Evolutionary conservation across 2,888 invertebrate species (phyloP).

Genomic region (Aleiodes alternator): DNA sequence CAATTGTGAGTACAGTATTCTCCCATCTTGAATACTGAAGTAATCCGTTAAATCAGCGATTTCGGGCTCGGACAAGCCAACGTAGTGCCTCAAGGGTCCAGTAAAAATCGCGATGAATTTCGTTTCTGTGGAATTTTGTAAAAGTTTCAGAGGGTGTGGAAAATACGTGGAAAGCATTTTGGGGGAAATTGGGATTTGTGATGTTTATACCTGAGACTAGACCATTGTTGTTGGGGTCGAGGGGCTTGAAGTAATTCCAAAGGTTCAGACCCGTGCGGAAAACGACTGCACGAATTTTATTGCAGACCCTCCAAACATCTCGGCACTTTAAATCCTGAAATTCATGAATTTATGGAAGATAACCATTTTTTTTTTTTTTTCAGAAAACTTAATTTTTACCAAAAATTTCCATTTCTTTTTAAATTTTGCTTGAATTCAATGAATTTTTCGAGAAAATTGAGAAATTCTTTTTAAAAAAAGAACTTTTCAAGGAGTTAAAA

Average conservation of each 20-base stretch:
- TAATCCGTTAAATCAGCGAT: conserved; percentile 85
- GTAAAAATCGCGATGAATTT: conserved; percentile 84
- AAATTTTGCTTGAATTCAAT: too few species aligned
- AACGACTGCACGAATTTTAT: conserved; percentile 86
- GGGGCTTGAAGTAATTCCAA: conserved; percentile 82
- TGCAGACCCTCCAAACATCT: conserved; percentile 87
- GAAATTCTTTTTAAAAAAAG: too few species aligned
- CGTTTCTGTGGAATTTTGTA: conserved; percentile 77
- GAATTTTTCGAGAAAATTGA: too few species aligned
- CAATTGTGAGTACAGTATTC: conserved; percentile 85
- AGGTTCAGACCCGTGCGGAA: conserved; percentile 85
- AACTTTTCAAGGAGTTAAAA: too few species aligned
- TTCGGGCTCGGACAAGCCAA: conserved; percentile 85
- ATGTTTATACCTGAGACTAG: conserved; percentile 81
- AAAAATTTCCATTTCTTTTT: too few species aligned
- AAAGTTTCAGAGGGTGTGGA: neutral
- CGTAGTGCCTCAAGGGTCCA: conserved; percentile 80
- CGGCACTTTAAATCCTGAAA: conserved; percentile 76
- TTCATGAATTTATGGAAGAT: conserved; percentile 18
- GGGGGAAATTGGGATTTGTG: neutral
- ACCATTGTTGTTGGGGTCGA: conserved; percentile 83
- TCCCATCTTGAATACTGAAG: conserved; percentile 87
- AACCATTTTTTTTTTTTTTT: too few species aligned
- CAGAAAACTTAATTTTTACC: too few species aligned
- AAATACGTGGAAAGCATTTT: neutral